Base-by-base conservation (phyloP, 1,140 invertebrate species). In the Brachionus plicatilis region DNA sequence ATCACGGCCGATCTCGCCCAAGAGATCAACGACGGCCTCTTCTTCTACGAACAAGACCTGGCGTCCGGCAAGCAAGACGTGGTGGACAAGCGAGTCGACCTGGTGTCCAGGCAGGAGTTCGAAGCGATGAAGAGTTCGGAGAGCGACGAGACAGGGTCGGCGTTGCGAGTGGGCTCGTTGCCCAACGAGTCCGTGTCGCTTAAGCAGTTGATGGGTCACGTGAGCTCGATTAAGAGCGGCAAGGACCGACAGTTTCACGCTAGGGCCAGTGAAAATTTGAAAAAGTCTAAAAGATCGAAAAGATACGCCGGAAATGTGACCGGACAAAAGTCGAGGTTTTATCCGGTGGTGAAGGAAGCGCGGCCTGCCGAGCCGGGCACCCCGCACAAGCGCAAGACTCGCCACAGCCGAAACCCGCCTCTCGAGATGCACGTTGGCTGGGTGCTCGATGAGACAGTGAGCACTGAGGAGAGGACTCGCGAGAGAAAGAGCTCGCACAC, bases 351-450 rank as follows among this genome's bases (percentile, higher is more conserved):
- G n/a, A 96, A 96, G 90, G 89, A 90, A 68, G 86, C 88, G 2
- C 11, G 8, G 85, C 84, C 79, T 45, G 79, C 79, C n/a, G 86
- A 86, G 84, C 87, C 87, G 6, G 83, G 83, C 56, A 89, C 89
- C 85, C 88, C 88, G 65, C 88, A 89, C 87, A 92, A 94, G 41
- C 82, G 82, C 83, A 97, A 97, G 91, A 96, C 95, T 3, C 91
- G 94, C 43, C 95, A 97, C 88, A 95, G 94, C 85, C 93, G 93
- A 86, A 96, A 97, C 91, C 95, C 95, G n/a, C 95, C 95, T 0
- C 92, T 95, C 56, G 97, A 98, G 88, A 93, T 95, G 87, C 96
- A 98, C 88, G 95, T 99, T 50, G 97, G 97, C 27, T 99, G 97
- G 97, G 93, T 99, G 85, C 93, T 97, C 92, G 96, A 96, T 89